Conservation (phyloP, 1,140 invertebrate genomes). For the Drosophila pandora region DNA sequence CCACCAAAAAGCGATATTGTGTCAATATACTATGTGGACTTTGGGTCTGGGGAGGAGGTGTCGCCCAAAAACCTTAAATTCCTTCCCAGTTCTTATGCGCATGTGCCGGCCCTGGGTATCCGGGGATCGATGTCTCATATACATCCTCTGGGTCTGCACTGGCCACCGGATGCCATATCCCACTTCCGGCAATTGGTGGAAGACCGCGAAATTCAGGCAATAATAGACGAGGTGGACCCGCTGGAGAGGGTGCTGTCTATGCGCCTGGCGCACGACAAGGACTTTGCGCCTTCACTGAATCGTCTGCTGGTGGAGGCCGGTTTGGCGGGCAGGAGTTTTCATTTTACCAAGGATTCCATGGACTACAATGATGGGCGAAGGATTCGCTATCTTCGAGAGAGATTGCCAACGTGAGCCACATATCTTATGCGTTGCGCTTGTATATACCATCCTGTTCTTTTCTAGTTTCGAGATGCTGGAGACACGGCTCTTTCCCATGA, state of each 20-base stretch:
- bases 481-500: constrained; percentile 8
- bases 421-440: not conserved
- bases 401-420: constrained; percentile 35
- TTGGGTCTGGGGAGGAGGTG: constrained; percentile 12
- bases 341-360: not conserved
- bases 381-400: constrained; percentile 48
- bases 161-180: not conserved
- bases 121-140: constrained; percentile 46
- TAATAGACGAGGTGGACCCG: constrained; percentile 28
- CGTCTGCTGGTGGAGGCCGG: constrained; percentile 1
- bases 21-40: constrained; percentile 40
- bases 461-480: constrained; percentile 36
- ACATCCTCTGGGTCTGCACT: constrained; percentile 38
- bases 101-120: constrained; percentile 6
- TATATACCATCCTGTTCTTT: too few species aligned
- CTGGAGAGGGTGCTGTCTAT: constrained; percentile 20
- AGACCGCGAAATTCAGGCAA: not conserved
- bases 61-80: constrained; percentile 6
- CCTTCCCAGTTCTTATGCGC: not conserved
- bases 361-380: constrained; percentile 24
- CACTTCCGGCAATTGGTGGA: constrained; percentile 3
- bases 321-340: constrained; percentile 28
- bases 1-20: not conserved
- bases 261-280: not conserved
- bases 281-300: not conserved